A percentile compares a stretch with the other conserved stretches of the same genome.
Conservation (phyloP, 2,888 invertebrate genomes). For the Drosophila mimetica region DNA sequence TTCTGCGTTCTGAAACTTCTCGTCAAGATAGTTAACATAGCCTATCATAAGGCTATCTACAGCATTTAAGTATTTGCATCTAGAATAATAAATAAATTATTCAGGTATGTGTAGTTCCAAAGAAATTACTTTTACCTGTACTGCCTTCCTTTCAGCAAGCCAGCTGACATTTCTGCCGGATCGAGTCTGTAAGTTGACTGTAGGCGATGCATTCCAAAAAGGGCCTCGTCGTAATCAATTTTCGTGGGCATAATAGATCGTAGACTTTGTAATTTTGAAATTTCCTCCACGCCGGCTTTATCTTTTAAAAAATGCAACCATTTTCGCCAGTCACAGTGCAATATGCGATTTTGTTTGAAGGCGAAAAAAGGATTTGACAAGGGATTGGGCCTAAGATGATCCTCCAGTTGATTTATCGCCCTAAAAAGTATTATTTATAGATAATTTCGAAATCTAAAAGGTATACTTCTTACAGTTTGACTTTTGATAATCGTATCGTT, state of each 20-base stretch:
- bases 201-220: slow-evolving; percentile 13
- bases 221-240: slow-evolving; percentile 5
- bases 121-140: slow-evolving; percentile 3
- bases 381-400: too few species aligned
- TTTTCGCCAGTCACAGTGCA: slow-evolving; percentile 11
- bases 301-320: slow-evolving; percentile 1
- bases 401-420: background rate
- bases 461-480: slow-evolving; percentile 3
- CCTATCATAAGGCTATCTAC: slow-evolving; percentile 18
- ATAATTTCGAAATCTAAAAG: background rate
- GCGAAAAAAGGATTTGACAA: background rate
- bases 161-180: slow-evolving; percentile 19
- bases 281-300: background rate
- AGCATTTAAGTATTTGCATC: slow-evolving; percentile 3
- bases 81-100: slow-evolving; percentile 1
- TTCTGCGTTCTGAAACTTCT: slow-evolving; percentile 4
- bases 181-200: slow-evolving; percentile 27
- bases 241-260: slow-evolving; percentile 8
- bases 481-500: background rate
- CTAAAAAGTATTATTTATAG: background rate
- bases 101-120: background rate
- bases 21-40: background rate
- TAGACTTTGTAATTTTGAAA: background rate
- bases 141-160: slow-evolving; percentile 12
- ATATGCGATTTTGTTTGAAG: background rate